Evolutionary conservation across 2,888 invertebrate species (phyloP).

Genomic region (Halocaridina rubra): DNA sequence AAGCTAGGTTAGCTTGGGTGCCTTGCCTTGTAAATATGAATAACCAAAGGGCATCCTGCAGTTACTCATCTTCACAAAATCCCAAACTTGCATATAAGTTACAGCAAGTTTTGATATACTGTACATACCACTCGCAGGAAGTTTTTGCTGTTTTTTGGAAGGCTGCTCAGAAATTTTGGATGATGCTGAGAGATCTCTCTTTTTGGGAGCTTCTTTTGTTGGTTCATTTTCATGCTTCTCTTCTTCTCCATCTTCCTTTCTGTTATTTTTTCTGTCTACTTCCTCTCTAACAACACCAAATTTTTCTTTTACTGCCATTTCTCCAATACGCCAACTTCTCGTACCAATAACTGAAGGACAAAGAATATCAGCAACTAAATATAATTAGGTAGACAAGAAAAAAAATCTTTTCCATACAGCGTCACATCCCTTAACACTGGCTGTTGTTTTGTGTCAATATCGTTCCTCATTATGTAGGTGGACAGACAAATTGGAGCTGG

Average conservation of each 20-base stretch:
- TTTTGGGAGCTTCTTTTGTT: slow-evolving; percentile 27
- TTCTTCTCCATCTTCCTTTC: slow-evolving; percentile 22
- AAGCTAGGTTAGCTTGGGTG: too few relatives aligned
- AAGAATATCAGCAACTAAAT: background rate
- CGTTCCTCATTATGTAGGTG: too few relatives aligned
- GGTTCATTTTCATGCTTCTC: slow-evolving; percentile 51
- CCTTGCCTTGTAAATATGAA: too few relatives aligned
- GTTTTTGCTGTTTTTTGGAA: background rate
- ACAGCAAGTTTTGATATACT: too few relatives aligned
- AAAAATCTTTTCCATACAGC: too few relatives aligned
- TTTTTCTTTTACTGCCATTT: slow-evolving; percentile 1
- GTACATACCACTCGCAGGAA: background rate
- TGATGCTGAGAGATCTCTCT: slow-evolving; percentile 33
- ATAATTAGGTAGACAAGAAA: background rate
- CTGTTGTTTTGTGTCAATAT: too few relatives aligned
- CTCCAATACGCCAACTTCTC: slow-evolving; percentile 38
- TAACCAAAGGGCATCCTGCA: too few relatives aligned
- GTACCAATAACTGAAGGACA: slow-evolving; percentile 8
- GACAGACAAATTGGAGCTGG: too few relatives aligned
- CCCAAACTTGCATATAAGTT: too few relatives aligned
- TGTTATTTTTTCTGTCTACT: background rate
- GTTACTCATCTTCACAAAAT: too few relatives aligned
- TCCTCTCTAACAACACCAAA: background rate
- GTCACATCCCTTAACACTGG: too few relatives aligned
- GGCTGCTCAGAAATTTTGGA: background rate